Evolutionary conservation across 2,113 vertebrate species (phyloP), one percentile per base, ranked within the genome.

Genomic region (Phoxinus phoxinus): DNA sequence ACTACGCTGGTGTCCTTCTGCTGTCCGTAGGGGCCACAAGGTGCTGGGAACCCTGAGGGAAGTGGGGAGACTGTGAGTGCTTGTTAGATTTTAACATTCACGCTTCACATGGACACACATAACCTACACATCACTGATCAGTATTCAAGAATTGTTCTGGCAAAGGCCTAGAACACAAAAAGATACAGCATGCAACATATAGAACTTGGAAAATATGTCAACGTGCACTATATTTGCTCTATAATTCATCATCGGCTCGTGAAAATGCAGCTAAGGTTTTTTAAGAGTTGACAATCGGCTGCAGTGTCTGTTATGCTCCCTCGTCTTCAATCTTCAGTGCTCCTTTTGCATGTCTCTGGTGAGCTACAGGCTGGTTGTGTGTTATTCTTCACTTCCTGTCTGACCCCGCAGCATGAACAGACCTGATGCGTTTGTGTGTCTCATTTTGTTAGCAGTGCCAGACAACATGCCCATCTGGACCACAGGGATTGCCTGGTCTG

Each of bases 31-130:
- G 95, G 95, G 23, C 91, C 92, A 7, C 91, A 94, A 27, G 95
- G 95, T 87, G 89, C 90, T 84, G 84, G 85, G 58, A 91, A 63
- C 88, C 86, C 75, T 89, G 95, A 96, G 92, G 94, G 92, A 67
- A 95, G 92, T 90, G 95, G 94, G 85, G 95, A 95, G 88, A 67
- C 91, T 90, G 95, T 95, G 92, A 95, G 95, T 94, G 89, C 27
- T 84, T 89, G 89, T 85, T 25, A 51, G 27, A 37, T 48, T 83
- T 87, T 61, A 89, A 73, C 41, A 51, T 41, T 12, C 59, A 23
- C 51, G 77, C 13, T 51, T 84, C 30, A 79, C 41, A 41, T 21
- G 23, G 32, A 56, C n/a, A 86, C 84, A 56, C 73, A 76, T 69
- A 81, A 84, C 65, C 63, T 81, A 76, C 83, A 88, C 25, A 82